Evolutionary conservation across 1,140 invertebrate genomes (phyloP), one percentile per base, ranked within the genome.

Genomic region (Polypedilum vanderplanki): DNA sequence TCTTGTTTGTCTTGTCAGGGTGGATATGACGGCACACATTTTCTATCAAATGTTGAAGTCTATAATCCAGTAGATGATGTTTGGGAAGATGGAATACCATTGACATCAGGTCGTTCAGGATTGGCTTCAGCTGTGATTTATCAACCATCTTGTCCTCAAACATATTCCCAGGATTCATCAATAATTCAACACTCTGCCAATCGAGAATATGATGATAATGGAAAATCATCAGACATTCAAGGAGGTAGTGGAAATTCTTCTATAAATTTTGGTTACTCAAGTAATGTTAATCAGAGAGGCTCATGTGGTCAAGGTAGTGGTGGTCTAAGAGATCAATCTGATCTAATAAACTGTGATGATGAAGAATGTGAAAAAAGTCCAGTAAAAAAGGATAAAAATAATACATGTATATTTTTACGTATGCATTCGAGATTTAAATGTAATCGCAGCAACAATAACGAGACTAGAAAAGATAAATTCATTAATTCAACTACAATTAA

Each of bases 91-190:
- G 91, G 92, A 24, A 87, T 89, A 24, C 86, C 90, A 2, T 88
- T 97, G 83, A 90, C 90, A n/a, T 93, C 91, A 67, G 92, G 90
- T 18, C 87, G 94, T 76, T 96, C 93, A 40, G 95, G 94, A 7
- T 94, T 96, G 82, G 93, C 93, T 0, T 93, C 93, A 73, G 93
- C 93, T 10, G 92, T 96, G 1, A 94, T 91, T 77, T 91, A 91
- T 81, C 89, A 91, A 80, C 85, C 86, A 73, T 85, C 87, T 10
- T 86, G 88, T 79, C 82, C 82, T 2, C 80, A 83, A 41, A 85
- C 85, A 76, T 88, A 86, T 76, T 85, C 87, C 81, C 81, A 83
- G 75, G 78, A 85, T 77, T 79, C 81, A 9, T 79, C 65, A 70
- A 70, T 20, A 7, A 4, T 18, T 18, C 65, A 70, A 18, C n/a